These are phyloP conservation scores for Erinaceus europaeus DNA, from an alignment of 2,113 vertebrate species.

Conservation along the genomic window DNA sequence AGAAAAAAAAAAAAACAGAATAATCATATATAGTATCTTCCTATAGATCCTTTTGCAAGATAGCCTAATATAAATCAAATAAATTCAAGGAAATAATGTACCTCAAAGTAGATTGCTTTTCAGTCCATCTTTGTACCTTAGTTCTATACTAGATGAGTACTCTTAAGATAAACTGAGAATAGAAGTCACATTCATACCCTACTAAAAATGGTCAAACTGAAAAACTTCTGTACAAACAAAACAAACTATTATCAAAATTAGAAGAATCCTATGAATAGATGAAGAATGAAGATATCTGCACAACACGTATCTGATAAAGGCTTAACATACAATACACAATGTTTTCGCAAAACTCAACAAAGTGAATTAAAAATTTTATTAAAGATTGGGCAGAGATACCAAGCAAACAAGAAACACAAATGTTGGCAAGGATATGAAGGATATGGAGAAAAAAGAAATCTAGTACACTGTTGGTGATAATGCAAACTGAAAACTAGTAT, in stretches of 20 bases:
- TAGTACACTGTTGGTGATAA: too few species aligned
- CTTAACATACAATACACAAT: background rate
- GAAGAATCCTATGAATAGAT: background rate
- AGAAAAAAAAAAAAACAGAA: background rate
- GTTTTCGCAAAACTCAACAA: background rate
- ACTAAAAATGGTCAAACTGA: background rate
- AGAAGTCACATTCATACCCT: background rate
- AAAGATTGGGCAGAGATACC: too few species aligned
- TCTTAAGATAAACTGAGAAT: background rate
- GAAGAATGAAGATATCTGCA: background rate
- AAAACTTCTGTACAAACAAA: background rate
- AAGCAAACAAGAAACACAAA: too few species aligned
- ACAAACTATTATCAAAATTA: background rate
- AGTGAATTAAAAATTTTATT: too few species aligned
- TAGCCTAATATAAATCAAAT: background rate
- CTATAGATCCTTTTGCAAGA: background rate
- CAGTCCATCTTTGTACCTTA: background rate
- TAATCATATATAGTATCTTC: background rate
- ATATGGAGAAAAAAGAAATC: too few species aligned
- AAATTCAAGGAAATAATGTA: conserved; percentile 28
- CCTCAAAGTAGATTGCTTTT: conserved; percentile 13
- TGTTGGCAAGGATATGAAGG: too few species aligned
- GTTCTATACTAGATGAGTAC: background rate
- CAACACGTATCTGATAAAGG: background rate
- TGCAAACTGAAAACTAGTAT: too few species aligned